phyloP scores from a whole-genome alignment of 2,888 invertebrate genomes.

The Lycophotia porphyrea region DNA sequence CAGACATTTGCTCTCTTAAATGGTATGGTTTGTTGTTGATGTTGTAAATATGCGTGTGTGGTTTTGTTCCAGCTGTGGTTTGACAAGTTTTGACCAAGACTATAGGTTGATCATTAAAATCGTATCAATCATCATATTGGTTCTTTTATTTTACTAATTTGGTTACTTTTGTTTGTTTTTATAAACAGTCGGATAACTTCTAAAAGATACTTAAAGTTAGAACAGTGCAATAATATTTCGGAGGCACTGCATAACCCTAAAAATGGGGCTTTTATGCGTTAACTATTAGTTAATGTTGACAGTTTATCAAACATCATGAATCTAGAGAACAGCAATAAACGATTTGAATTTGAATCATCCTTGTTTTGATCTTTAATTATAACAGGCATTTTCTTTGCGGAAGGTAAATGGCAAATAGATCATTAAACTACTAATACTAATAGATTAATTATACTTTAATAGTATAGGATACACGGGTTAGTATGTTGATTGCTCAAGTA shows the following conservation, averaged over 20 bases:
- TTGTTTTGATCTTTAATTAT: background rate
- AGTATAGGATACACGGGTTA: background rate
- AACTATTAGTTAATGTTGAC: background rate
- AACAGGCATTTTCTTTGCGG: background rate
- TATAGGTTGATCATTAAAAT: slow-evolving; percentile 10
- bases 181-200: background rate
- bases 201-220: too few relatives aligned
- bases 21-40: background rate
- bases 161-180: background rate
- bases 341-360: too few relatives aligned
- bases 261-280: background rate
- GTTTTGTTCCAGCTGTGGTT: background rate
- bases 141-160: slow-evolving; percentile 12
- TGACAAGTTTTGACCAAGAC: background rate
- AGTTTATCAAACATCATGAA: background rate
- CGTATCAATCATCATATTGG: background rate
- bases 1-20: slow-evolving; percentile 7
- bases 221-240: background rate
- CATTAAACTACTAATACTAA: too few relatives aligned
- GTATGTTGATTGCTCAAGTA: slow-evolving; percentile 15
- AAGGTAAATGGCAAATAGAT: background rate
- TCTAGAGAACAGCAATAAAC: too few relatives aligned
- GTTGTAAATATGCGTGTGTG: background rate
- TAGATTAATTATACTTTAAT: too few relatives aligned
- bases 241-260: background rate